Evolutionary conservation across 2,888 invertebrate genomes (phyloP).

Genomic region (Agrypnus murinus): DNA sequence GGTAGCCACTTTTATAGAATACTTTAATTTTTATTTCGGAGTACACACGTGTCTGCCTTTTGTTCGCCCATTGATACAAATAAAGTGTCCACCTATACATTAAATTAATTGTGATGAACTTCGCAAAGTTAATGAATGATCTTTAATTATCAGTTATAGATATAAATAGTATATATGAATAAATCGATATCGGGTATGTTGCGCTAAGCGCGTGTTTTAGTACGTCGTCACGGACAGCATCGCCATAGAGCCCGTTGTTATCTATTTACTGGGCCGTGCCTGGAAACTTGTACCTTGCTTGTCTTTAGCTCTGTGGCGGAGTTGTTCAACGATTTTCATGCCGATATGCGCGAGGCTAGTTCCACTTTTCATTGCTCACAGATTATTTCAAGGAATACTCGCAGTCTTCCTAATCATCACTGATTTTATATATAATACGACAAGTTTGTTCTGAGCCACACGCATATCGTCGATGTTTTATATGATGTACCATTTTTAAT

Average conservation of each 20-base stretch:
- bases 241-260: constrained; percentile 55
- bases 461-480: constrained; percentile 68
- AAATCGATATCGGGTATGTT: constrained; percentile 67
- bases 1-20: constrained; percentile 50
- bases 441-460: constrained; percentile 56
- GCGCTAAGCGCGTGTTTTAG: constrained; percentile 64
- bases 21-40: constrained; percentile 45
- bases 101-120: constrained; percentile 71
- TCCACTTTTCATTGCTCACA: constrained; percentile 61
- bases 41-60: constrained; percentile 71
- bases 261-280: constrained; percentile 44
- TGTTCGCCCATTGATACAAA: constrained; percentile 71
- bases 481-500: constrained; percentile 71
- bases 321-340: constrained; percentile 59
- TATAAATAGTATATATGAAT: constrained; percentile 67
- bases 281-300: constrained; percentile 45
- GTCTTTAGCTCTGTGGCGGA: constrained; percentile 55
- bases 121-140: constrained; percentile 70
- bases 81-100: constrained; percentile 71
- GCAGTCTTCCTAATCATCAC: constrained; percentile 63
- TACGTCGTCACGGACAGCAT: constrained; percentile 56
- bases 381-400: constrained; percentile 60
- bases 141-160: constrained; percentile 69
- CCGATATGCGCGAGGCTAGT: constrained; percentile 65
- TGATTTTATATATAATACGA: constrained; percentile 52